Evolutionary conservation across 2,888 invertebrate genomes (phyloP), one percentile per base, ranked within the genome.

Genomic region (Chaitophorus viminalis): DNA sequence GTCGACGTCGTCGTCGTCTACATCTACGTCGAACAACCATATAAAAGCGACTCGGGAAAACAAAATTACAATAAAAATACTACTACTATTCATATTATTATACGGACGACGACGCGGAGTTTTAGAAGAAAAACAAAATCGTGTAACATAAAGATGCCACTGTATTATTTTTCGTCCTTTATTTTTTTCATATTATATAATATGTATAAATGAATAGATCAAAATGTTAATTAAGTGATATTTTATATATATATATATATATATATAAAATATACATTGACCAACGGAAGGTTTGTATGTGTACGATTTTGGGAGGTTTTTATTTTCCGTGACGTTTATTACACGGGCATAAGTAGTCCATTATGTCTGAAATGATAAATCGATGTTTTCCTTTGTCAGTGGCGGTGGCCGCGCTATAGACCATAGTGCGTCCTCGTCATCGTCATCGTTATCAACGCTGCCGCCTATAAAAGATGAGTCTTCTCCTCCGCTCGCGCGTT

Each of bases 281-380:
- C 31, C 25, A 36, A 29, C 82, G 2, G 82, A 36, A 54, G 52
- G 74, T 72, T 46, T 11, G 36, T 75, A 46, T 76, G 54, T 46
- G 29, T 78, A 52, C 1, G 70, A 78, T 72, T 78, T 86, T 78
- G 25, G 76, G 68, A 70, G 29, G 72, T 78, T 86, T 86, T 72
- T 86, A 52, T 86, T 52, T 78, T 86, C 29, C 60, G 39, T 86
- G 86, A 78, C 86, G 86, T 86, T 78, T 74, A 72, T 82, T 78
- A 86, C 78, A 54, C 60, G 31, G 52, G 81, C 52, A 68, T 79
- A 79, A 86, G 86, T 86, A 86, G 87, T 81, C 87, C 87, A 81
- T 87, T 87, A 86, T 68, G 81, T 87, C 81, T 3, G 39, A 79
- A 74, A 87, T 87, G 87, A 87, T 87, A 87, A 87, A 87, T 87